Evolutionary conservation across 1,140 invertebrate species (phyloP), one percentile per base, ranked within the genome.

Genomic region (Drosophila oshimai): DNA sequence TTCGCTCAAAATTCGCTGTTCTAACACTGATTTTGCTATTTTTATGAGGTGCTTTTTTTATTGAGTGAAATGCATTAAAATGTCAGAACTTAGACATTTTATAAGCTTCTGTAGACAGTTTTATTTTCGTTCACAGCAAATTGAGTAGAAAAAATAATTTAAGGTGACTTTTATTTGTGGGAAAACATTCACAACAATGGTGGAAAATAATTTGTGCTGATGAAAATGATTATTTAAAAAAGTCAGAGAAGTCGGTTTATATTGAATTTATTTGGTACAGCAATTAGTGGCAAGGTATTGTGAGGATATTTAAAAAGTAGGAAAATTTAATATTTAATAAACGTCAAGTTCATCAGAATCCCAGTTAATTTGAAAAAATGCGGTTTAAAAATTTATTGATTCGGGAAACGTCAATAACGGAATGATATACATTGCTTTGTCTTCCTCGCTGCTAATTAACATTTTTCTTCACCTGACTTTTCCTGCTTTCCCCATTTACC

Each of bases 401-500:
- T n/a, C n/a, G n/a, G n/a, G n/a, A n/a, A n/a, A n/a, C n/a, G n/a
- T n/a, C n/a, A n/a, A n/a, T n/a, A 4, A 74, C 54, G 72, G 47
- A 80, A 75, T 86, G 71, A 72, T 75, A 79, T 86, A 86, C 74
- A 50, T 58, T 55, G 49, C 39, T 83, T 74, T 68, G 61, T 78
- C 67, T 86, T 84, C 61, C 61, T 61, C 74, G 65, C 75, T 65
- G 33, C 53, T 75, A 67, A 71, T 58, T 50, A 76, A 78, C 57
- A 79, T 86, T 86, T 70, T 86, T 72, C 55, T 62, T 86, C 55
- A 75, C 70, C 74, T 86, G 78, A 58, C 61, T 76, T 58, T 31
- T 9, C 36, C 26, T 12, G 15, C 44, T 60, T 60, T 31, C 28
- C 24, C 22, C 3, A 2, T 1, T 18, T 6, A 20, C 33, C 46